Evolutionary conservation across 2,888 invertebrate species (phyloP).

Genomic region (Schizaphis graminum): DNA sequence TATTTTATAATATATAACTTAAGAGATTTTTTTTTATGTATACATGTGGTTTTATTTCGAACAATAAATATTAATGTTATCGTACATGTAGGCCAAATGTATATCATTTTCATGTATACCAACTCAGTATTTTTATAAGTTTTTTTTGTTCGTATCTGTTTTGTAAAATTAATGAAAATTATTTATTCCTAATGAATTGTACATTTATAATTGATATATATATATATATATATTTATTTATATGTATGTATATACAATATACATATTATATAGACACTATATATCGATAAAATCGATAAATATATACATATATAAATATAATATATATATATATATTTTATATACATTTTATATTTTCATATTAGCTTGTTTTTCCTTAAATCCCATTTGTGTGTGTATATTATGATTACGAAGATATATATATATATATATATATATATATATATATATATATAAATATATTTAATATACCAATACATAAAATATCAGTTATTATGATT

Average conservation of each 20-base stretch:
- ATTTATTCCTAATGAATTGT: constrained; percentile 53
- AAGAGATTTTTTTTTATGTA: constrained; percentile 3
- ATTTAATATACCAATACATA: not conserved
- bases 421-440: constrained; percentile 8
- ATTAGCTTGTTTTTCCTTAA: constrained; percentile 33
- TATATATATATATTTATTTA: not conserved
- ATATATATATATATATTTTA: not conserved
- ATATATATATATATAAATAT: not conserved
- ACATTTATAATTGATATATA: constrained; percentile 33
- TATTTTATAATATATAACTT: constrained; percentile 51
- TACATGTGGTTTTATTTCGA: not conserved
- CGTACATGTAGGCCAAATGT: not conserved
- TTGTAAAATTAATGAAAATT: constrained; percentile 53
- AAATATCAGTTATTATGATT: constrained; percentile 41
- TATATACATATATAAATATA: too few relatives aligned
- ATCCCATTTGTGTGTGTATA: constrained; percentile 23
- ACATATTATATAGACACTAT: not conserved
- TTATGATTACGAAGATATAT: constrained; percentile 26
- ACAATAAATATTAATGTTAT: constrained; percentile 25
- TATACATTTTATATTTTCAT: constrained; percentile 45
- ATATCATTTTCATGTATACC: not conserved
- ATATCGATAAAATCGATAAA: too few relatives aligned
- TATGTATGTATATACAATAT: not conserved
- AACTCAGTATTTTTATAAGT: constrained; percentile 39
- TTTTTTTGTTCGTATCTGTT: constrained; percentile 46